These are phyloP conservation scores for Hydrochoerus hydrochaeris DNA, from an alignment of 2,113 vertebrate species.

Conservation along the genomic window DNA sequence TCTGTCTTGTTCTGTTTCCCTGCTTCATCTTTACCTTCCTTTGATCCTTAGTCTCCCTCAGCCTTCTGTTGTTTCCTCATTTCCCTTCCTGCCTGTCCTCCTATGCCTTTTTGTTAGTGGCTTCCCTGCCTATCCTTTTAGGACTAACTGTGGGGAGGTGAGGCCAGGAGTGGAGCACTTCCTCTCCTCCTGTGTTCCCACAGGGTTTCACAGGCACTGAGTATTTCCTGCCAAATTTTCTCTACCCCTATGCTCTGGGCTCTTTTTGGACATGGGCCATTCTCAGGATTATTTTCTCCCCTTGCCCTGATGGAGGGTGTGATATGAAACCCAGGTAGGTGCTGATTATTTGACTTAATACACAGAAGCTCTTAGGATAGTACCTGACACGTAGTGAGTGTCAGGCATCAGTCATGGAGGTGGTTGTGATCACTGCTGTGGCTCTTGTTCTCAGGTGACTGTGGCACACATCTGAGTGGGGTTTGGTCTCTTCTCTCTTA, in stretches of 20 bases:
- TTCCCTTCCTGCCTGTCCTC: background rate
- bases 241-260: background rate
- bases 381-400: background rate
- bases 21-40: background rate
- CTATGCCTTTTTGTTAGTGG: constrained; percentile 6
- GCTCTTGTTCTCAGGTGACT: background rate
- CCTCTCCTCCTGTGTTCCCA: background rate
- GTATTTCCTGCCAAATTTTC: constrained; percentile 24
- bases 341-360: background rate
- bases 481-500: background rate
- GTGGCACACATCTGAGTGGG: background rate
- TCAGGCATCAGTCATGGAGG: background rate
- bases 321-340: background rate
- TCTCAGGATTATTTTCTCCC: background rate
- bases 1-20: background rate
- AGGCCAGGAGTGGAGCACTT: background rate
- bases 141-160: background rate
- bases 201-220: background rate
- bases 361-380: background rate
- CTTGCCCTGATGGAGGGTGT: background rate
- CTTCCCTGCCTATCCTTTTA: background rate
- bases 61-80: background rate
- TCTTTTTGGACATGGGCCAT: background rate
- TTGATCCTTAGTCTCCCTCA: background rate
- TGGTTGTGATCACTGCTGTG: background rate